A percentile compares a stretch with the other conserved stretches of the same genome.
phyloP scores from a whole-genome alignment of 2,113 vertebrate species.

The Pogona vitticeps region DNA sequence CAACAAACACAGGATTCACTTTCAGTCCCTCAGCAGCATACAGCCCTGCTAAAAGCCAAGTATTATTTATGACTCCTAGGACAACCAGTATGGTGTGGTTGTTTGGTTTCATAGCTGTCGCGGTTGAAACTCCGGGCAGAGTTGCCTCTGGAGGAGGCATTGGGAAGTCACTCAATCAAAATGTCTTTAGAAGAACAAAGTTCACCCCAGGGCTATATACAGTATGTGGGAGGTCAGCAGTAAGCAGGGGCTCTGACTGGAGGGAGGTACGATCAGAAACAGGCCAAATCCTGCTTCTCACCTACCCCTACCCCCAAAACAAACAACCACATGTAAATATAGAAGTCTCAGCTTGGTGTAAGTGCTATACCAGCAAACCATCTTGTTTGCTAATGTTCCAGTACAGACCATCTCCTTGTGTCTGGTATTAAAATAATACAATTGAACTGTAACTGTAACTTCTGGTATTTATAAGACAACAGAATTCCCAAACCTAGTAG shows the following conservation, averaged over 20 bases:
- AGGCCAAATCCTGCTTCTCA: rapidly evolving
- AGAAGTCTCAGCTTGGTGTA: not conserved
- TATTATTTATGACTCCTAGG: rapidly evolving
- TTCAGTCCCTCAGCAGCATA: not conserved
- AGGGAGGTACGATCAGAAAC: rapidly evolving
- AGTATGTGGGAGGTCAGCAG: not conserved
- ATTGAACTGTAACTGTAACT: not conserved
- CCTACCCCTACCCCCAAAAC: not conserved
- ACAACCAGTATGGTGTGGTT: not conserved
- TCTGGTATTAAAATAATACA: not conserved
- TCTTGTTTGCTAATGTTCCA: too few species aligned
- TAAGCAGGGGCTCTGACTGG: rapidly evolving
- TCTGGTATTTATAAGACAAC: not conserved
- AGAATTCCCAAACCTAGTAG: not conserved
- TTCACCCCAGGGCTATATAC: not conserved
- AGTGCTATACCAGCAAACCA: not conserved
- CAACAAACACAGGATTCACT: not conserved
- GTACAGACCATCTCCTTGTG: not conserved
- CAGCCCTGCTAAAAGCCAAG: not conserved
- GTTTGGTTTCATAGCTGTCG: not conserved
- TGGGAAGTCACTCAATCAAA: constrained; percentile 16
- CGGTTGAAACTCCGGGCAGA: not conserved
- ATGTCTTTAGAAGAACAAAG: not conserved
- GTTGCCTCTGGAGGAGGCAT: not conserved
- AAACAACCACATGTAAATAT: not conserved